phyloP scores from a whole-genome alignment of 2,888 invertebrate genomes.

The Nemurella pictetii region DNA sequence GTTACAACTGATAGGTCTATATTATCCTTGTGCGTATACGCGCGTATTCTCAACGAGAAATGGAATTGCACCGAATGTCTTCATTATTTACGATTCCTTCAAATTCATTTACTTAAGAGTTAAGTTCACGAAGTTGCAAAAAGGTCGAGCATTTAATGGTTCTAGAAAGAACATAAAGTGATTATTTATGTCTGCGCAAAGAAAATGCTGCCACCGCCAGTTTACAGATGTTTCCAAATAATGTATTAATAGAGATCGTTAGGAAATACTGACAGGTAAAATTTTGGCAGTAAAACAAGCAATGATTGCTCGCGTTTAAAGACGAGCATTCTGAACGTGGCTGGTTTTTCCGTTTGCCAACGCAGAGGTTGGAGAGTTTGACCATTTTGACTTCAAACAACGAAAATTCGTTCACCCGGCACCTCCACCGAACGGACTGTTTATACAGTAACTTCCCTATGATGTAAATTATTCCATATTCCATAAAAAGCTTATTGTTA shows the following conservation, averaged over 20 bases:
- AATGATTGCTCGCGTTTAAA: too few species aligned
- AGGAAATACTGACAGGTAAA: not conserved
- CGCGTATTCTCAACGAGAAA: not conserved
- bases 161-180: constrained; percentile 13
- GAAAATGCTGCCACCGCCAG: constrained; percentile 1
- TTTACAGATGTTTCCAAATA: not conserved
- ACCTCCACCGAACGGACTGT: not conserved
- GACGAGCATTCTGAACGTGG: too few species aligned
- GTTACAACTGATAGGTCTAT: not conserved
- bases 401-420: too few species aligned
- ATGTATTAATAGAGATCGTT: not conserved
- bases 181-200: constrained; percentile 23
- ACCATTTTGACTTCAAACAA: too few species aligned
- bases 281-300: not conserved
- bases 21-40: too few species aligned
- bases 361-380: too few species aligned
- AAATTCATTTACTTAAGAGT: not conserved
- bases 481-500: too few species aligned
- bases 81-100: constrained; percentile 4
- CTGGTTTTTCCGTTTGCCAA: too few species aligned
- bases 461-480: too few species aligned
- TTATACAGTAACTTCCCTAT: too few species aligned
- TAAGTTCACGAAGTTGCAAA: constrained; percentile 18
- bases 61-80: not conserved
- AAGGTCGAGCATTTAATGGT: not conserved